Evolutionary conservation across 2,113 vertebrate genomes (phyloP), one percentile per base, ranked within the genome.

Genomic region (Siniperca chuatsi): DNA sequence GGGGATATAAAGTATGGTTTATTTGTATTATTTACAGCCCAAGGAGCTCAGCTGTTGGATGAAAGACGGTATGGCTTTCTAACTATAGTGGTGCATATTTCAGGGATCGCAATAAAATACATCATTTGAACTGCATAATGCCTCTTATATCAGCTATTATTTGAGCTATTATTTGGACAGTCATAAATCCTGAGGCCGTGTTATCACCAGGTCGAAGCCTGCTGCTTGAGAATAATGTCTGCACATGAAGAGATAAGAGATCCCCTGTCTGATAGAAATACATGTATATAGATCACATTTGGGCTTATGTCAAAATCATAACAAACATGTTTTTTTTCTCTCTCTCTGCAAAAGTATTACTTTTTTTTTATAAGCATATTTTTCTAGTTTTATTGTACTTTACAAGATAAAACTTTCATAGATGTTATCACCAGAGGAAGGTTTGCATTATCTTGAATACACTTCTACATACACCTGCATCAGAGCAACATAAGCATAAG

Each of bases 51-150:
- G 68, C 54, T 62, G 84, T 9, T 70, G 58, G 50, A 71, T 71
- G 73, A 84, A 57, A 72, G 75, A 64, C n/a, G n/a, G 68, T 78
- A 54, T 64, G 68, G 72, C 70, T 72, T 70, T 81, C 81, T 50
- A 71, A 78, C 44, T 40, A 33, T 64, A 44, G 76, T 5, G n/a
- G 68, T 60, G 83, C 78, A 86, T 78, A 86, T 90, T 86, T 89
- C 90, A 86, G 58, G 70, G 10, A 73, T 11, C 64, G 82, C 80
- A 84, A 84, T 87, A 85, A 88, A 85, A 90, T 54, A 50, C 78
- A 87, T 87, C 77, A 84, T 82, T 87, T 89, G 15, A 70, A 84
- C 52, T 72, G 46, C 71, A 78, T 81, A 81, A 90, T 69, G 78
- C 57, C 20, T 60, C 75, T 85, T 25, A 65, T 78, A 57, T 79